Percentiles rank a stretch among this genome's conserved stretches.
phyloP scores from a whole-genome alignment of 1,140 invertebrate species.

The Hypsibius dujardini region DNA sequence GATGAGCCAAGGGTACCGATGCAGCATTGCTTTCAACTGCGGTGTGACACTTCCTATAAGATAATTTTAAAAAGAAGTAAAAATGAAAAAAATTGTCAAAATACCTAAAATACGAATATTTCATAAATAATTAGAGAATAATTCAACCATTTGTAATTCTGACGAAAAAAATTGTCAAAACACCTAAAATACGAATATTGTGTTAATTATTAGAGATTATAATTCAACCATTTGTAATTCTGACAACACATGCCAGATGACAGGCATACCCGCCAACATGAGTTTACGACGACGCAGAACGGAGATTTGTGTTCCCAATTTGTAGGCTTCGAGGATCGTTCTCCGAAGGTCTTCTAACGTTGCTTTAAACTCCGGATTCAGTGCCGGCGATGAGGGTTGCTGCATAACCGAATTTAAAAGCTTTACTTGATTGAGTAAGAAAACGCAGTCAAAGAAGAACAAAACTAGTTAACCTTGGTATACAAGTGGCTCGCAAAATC shows the following conservation, averaged over 20 bases:
- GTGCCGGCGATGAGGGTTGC: background rate
- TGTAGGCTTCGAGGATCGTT: background rate
- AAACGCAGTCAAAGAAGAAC: background rate
- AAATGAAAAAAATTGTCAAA: too few species aligned
- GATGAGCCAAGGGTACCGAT: background rate
- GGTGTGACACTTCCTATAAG: background rate
- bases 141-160: too few species aligned
- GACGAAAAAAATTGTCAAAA: too few species aligned
- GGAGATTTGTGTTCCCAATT: background rate
- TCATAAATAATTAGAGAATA: too few species aligned
- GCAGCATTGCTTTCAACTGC: background rate
- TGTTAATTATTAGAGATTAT: too few species aligned
- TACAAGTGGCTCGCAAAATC: background rate
- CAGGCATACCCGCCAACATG: background rate
- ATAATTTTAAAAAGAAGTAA: background rate
- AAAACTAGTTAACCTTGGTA: background rate
- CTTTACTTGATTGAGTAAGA: background rate
- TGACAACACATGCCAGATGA: too few species aligned
- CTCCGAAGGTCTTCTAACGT: background rate
- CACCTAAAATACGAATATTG: too few species aligned
- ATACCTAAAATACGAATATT: too few species aligned
- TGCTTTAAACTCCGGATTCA: background rate
- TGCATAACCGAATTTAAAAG: background rate
- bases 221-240: too few species aligned
- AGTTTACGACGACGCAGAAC: background rate